Evolutionary conservation across 37 sponge, comb jelly and placozoan genomes (phyloP).

Genomic region (Trichoplax adhaerens): DNA sequence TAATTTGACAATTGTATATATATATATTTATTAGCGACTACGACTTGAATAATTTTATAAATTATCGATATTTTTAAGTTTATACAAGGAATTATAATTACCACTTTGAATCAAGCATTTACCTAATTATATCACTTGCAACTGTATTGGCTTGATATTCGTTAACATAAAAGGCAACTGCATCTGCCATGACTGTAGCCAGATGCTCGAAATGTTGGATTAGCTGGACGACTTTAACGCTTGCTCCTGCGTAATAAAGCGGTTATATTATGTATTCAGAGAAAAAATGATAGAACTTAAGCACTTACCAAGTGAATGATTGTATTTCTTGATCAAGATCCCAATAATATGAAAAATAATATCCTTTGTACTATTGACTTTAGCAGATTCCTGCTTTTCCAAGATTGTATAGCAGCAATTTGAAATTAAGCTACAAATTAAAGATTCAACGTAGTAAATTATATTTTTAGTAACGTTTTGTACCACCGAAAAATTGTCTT

Average conservation of each 20-base stretch:
- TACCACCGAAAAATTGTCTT: too few relatives aligned
- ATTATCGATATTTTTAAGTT: neutral
- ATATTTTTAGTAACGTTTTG: too few relatives aligned
- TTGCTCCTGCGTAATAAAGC: conserved; percentile 33
- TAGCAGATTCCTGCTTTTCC: conserved; percentile 34
- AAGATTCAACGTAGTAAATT: neutral
- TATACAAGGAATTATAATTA: neutral
- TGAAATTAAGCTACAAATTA: conserved; percentile 31
- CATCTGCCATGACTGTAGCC: conserved; percentile 28
- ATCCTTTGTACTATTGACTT: conserved; percentile 38
- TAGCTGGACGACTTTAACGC: conserved; percentile 65
- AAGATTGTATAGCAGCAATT: conserved; percentile 69
- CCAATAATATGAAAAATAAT: conserved; percentile 45
- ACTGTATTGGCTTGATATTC: conserved; percentile 24
- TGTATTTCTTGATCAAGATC: conserved; percentile 37
- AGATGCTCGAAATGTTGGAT: conserved; percentile 81
- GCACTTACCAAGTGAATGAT: conserved; percentile 53
- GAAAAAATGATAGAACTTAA: neutral
- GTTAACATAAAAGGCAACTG: conserved; percentile 18
- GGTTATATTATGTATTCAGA: neutral
- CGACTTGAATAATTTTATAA: neutral
- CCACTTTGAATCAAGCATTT: neutral
- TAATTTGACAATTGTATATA: neutral
- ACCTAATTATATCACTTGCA: conserved; percentile 46
- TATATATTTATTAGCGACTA: neutral